These are phyloP conservation scores for Hyposoter dolosus DNA, from an alignment of 2,888 invertebrate genomes.

Conservation along the genomic window DNA sequence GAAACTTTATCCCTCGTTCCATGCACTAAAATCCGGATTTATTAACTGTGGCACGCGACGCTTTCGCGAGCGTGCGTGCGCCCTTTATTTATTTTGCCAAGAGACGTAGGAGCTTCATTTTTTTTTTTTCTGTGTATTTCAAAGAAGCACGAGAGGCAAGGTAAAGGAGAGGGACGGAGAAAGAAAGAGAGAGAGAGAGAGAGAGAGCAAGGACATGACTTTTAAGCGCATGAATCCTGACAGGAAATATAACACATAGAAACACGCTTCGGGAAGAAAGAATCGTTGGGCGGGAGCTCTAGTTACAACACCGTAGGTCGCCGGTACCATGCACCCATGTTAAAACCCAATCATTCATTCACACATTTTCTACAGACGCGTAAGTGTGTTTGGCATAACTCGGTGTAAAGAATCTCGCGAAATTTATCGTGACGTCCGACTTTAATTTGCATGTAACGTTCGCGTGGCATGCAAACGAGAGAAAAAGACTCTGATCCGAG, in stretches of 20 bases:
- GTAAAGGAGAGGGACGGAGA: neutral
- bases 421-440: conserved; percentile 74
- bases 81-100: conserved; percentile 35
- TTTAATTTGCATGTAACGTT: conserved; percentile 77
- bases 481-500: conserved; percentile 22
- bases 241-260: conserved; percentile 45
- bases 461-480: conserved; percentile 73
- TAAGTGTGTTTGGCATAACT: neutral
- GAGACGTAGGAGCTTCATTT: conserved; percentile 36
- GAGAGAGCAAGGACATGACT: conserved; percentile 44
- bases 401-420: conserved; percentile 62
- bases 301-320: conserved; percentile 59
- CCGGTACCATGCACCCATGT: conserved; percentile 10
- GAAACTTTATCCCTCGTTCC: conserved; percentile 6
- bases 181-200: neutral
- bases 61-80: conserved; percentile 46
- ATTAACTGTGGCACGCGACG: conserved; percentile 65
- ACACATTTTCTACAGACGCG: neutral
- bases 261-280: conserved; percentile 49
- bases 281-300: conserved; percentile 61
- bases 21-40: conserved; percentile 51
- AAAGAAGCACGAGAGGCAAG: conserved; percentile 16
- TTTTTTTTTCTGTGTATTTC: conserved; percentile 36
- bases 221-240: conserved; percentile 55
- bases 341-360: conserved; percentile 37